These are phyloP conservation scores for Mamestra configurata DNA, from an alignment of 1,140 invertebrate species.

Conservation along the genomic window DNA sequence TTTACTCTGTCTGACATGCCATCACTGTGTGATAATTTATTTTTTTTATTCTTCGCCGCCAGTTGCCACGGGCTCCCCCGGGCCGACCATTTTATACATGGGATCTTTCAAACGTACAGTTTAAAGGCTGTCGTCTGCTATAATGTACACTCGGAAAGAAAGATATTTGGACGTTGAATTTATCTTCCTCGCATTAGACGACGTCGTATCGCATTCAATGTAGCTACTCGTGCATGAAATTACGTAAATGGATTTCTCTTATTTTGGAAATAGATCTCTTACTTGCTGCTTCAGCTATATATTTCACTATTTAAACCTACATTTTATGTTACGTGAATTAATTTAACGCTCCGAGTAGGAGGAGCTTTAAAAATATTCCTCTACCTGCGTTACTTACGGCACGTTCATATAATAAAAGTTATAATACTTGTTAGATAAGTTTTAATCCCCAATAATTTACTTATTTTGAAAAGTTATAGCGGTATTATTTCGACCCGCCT, in stretches of 20 bases:
- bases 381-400: constrained; percentile 7
- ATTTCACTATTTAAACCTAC: constrained; percentile 8
- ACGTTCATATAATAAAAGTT: constrained; percentile 24
- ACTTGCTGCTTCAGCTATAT: neutral
- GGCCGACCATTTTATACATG: constrained; percentile 1
- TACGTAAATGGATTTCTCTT: constrained; percentile 44
- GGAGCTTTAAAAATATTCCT: neutral
- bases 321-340: neutral
- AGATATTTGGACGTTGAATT: constrained; percentile 38
- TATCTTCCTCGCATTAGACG: constrained; percentile 45
- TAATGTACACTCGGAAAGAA: constrained; percentile 33
- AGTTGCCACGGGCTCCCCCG: neutral
- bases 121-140: constrained; percentile 30
- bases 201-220: constrained; percentile 44
- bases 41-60: constrained; percentile 17
- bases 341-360: neutral
- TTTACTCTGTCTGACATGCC: constrained; percentile 24
- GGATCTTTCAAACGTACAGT: constrained; percentile 31
- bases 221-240: constrained; percentile 42
- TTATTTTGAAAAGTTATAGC: constrained; percentile 35
- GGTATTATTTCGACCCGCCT: constrained; percentile 39
- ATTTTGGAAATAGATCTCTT: constrained; percentile 28
- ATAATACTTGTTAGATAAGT: constrained; percentile 40
- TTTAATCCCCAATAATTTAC: constrained; percentile 47
- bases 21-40: constrained; percentile 15